phyloP scores from a whole-genome alignment of 2,888 invertebrate genomes.

The Malthinus seriepunctatus region DNA sequence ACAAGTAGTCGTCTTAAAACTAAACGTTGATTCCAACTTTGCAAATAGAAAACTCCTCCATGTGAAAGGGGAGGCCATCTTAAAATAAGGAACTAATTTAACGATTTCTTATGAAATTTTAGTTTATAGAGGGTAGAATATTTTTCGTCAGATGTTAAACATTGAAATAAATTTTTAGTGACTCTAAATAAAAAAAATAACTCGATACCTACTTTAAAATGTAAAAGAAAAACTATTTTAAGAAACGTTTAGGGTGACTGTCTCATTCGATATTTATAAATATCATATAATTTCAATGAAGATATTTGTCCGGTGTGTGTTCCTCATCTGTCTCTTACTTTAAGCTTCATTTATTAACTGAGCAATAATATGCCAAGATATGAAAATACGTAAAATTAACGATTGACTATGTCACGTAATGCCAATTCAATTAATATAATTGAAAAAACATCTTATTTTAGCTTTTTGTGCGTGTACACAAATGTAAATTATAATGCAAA shows the following conservation, averaged over 20 bases:
- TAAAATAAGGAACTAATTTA: no score
- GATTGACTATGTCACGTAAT: slow-evolving; percentile 1
- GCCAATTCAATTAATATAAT: slow-evolving; percentile 3
- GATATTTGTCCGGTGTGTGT: slow-evolving; percentile 4
- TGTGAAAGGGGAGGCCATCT: no score
- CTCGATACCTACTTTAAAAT: slow-evolving; percentile 20
- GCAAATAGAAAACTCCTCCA: no score
- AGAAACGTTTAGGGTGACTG: slow-evolving; percentile 29
- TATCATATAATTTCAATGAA: slow-evolving; percentile 11
- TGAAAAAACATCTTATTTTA: background rate
- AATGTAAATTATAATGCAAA: background rate
- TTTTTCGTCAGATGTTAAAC: no score
- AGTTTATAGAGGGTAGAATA: no score
- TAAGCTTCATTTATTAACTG: slow-evolving; percentile 4
- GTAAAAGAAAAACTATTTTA: slow-evolving; percentile 25
- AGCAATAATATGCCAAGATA: slow-evolving; percentile 5
- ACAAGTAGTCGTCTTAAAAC: no score
- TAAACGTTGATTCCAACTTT: no score
- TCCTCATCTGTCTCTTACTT: slow-evolving; percentile 2
- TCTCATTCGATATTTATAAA: slow-evolving; percentile 27
- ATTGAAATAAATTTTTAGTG: slow-evolving; percentile 28
- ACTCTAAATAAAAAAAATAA: slow-evolving; percentile 26
- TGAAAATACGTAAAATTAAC: slow-evolving; percentile 5
- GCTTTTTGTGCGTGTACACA: background rate
- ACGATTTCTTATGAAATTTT: no score